Percentiles rank a stretch among this genome's conserved stretches.
phyloP scores from a whole-genome alignment of 2,113 vertebrate genomes.

The Aptenodytes forsteri region DNA sequence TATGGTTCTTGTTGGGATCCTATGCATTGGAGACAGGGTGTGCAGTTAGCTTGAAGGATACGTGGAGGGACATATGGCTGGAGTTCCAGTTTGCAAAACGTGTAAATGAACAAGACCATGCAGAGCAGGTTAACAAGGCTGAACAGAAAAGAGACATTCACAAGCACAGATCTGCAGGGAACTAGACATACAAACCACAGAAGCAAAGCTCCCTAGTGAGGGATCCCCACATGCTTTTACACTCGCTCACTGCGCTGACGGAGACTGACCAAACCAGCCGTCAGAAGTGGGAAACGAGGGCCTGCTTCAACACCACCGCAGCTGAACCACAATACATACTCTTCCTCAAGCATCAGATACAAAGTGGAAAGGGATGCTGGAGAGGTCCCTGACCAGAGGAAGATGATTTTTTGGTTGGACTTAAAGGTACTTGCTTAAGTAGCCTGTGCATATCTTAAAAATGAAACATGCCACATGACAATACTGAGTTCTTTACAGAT shows the following conservation, averaged over 20 bases:
- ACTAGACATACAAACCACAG: neutral
- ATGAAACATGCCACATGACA: neutral
- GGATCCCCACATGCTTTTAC: too few species aligned
- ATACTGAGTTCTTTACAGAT: neutral
- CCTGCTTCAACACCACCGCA: neutral
- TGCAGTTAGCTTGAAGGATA: neutral
- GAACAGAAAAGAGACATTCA: neutral
- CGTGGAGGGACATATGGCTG: neutral
- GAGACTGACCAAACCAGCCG: neutral
- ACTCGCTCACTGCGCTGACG: rapidly evolving
- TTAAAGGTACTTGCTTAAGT: neutral
- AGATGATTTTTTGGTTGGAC: neutral
- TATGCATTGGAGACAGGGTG: rapidly evolving
- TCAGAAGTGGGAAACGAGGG: rapidly evolving
- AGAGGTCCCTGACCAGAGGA: neutral
- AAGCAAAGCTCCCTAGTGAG: neutral
- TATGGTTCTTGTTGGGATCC: neutral
- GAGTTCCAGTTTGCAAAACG: neutral
- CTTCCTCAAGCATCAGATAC: neutral
- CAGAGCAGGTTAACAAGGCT: neutral
- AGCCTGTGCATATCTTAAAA: rapidly evolving
- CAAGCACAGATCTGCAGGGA: neutral
- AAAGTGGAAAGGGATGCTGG: neutral
- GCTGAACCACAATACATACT: rapidly evolving
- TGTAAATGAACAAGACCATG: neutral